Conservation (phyloP, 2,113 vertebrate species). For the Archocentrus centrarchus region DNA sequence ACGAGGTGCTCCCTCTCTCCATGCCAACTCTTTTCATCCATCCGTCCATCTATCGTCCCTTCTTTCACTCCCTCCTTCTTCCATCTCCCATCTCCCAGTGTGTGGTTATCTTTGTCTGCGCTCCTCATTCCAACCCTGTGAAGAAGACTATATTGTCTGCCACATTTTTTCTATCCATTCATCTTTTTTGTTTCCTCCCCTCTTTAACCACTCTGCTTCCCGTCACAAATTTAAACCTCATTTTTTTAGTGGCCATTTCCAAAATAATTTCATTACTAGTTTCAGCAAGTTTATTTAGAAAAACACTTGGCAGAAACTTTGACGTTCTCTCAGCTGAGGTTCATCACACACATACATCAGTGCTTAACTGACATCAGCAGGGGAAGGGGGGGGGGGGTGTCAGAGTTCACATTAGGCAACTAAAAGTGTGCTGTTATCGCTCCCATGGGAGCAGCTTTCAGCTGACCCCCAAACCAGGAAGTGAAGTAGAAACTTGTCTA, state of each 20-base stretch:
- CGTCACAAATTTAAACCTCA: slow-evolving; percentile 19
- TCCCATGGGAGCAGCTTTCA: slow-evolving; percentile 67
- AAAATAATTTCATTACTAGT: not conserved
- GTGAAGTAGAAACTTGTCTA: slow-evolving; percentile 74
- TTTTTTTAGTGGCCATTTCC: slow-evolving; percentile 11
- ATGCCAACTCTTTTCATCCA: slow-evolving; percentile 77
- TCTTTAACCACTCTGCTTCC: slow-evolving; percentile 15
- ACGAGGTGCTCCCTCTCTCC: slow-evolving; percentile 72
- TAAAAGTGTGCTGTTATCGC: slow-evolving; percentile 57
- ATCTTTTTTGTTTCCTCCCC: not conserved
- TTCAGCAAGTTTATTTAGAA: not conserved
- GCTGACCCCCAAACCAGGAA: slow-evolving; percentile 79
- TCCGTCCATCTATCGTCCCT: slow-evolving; percentile 64
- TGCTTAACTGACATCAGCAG: not conserved
- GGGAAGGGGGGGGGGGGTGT: slow-evolving; percentile 17
- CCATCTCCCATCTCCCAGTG: slow-evolving; percentile 62
- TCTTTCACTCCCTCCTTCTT: slow-evolving; percentile 53
- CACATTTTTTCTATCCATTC: slow-evolving; percentile 53
- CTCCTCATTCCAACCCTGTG: slow-evolving; percentile 51
- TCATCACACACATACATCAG: not conserved
- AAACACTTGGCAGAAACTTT: not conserved
- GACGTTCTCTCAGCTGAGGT: not conserved
- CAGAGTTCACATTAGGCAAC: slow-evolving; percentile 73
- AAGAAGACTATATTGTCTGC: slow-evolving; percentile 62
- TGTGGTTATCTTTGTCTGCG: slow-evolving; percentile 69